Base-by-base conservation (phyloP, 1,140 invertebrate genomes). In the Probaryconus sp. region DNA sequence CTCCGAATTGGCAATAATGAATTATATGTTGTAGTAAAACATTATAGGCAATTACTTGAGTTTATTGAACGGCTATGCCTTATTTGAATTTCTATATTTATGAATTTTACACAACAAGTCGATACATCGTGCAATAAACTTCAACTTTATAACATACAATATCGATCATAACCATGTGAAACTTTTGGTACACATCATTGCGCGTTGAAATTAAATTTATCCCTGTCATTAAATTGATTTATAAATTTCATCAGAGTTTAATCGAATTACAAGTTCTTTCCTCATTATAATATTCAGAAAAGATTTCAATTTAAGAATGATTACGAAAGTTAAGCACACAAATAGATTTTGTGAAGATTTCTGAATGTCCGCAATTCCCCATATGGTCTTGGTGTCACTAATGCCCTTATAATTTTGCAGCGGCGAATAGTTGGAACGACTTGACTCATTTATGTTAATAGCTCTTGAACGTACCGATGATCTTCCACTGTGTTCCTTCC, bases 401-500 rank as follows among this genome's bases (percentile, higher is more conserved):
- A n/a, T n/a, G n/a, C n/a, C n/a, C n/a, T 47, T 17, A 33, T 40
- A 21, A 35, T 24, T 14, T 24, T 1, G 26, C 43, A 43, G 38
- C 28, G 28, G 38, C 60, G 53, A 45, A 26, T 64, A 38, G 47
- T 65, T 45, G 30, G 48, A 65, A 65, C 55, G 45, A 55, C 50
- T 65, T 55, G 61, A 21, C 50, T 45, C 40, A 55, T n/a, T n/a
- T n/a, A n/a, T 47, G 61, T 55, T 65, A 55, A 65, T 37, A 3
- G 48, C 28, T 50, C 1, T 7, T 33, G 14, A 20, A 21, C 61
- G 55, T 47, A 48, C 50, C n/a, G n/a, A n/a, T n/a, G n/a, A n/a
- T n/a, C n/a, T n/a, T n/a, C 61, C 50, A 30, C 18, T 16, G 38
- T 28, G 47, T 64, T 40, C 48, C 42, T 55, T 65, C 30, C 40